A percentile compares a stretch with the other conserved stretches of the same genome.
Evolutionary conservation across 1,140 invertebrate species (phyloP).

Genomic region (Kradibia gibbosae): DNA sequence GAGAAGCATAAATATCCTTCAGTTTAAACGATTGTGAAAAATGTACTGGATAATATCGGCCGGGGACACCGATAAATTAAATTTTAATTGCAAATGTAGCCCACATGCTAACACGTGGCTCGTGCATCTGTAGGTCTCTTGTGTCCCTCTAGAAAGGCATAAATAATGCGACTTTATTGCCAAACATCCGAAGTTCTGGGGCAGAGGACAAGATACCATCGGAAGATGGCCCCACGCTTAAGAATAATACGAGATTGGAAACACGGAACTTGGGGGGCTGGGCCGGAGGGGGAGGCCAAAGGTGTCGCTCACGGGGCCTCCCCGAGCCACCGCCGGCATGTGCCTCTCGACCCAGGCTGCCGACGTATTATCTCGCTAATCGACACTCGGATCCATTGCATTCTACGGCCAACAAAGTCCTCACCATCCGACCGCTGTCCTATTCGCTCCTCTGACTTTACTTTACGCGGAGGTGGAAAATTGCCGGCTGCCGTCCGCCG

Average conservation of each 20-base stretch:
- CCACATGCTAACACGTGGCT: background rate
- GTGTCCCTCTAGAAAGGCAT: background rate
- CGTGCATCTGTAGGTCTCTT: background rate
- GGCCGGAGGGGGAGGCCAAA: background rate
- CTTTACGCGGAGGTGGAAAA: background rate
- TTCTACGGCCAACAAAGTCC: background rate
- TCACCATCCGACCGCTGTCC: background rate
- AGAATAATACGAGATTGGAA: background rate
- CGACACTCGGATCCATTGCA: slow-evolving; percentile 29
- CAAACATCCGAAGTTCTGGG: background rate
- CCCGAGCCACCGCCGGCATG: slow-evolving; percentile 56
- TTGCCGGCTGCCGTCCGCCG: background rate
- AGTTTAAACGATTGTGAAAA: background rate
- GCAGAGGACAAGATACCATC: background rate
- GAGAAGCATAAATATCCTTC: background rate
- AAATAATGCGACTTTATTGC: background rate
- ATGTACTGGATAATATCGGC: background rate
- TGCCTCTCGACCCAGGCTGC: slow-evolving; percentile 60
- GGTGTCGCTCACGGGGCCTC: slow-evolving; percentile 17
- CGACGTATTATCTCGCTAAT: slow-evolving; percentile 67
- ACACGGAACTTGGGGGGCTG: background rate
- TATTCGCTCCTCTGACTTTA: background rate
- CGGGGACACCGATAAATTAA: background rate
- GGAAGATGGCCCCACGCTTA: background rate
- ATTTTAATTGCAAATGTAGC: background rate